A percentile compares a stretch with the other conserved stretches of the same genome.
Evolutionary conservation across 2,797 vertebrate species (phyloP).

Genomic region (Protosalanx chinensis): DNA sequence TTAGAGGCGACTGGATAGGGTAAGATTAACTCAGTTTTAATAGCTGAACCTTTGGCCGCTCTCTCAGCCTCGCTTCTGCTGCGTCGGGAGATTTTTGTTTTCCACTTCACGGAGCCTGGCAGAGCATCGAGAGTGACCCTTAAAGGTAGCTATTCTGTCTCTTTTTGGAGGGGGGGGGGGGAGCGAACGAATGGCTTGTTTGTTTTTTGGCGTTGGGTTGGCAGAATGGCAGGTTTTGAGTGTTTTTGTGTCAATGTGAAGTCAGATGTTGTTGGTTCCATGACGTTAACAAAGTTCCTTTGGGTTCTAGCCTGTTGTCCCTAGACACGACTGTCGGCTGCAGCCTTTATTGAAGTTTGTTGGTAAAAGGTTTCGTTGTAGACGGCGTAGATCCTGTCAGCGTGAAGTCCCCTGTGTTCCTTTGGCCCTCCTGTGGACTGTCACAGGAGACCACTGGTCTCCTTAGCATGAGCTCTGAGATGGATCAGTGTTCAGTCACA

Average conservation of each 20-base stretch:
- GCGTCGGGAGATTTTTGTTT: slow-evolving; percentile 26
- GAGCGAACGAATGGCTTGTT: slow-evolving; percentile 2
- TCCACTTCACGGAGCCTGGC: slow-evolving; percentile 20
- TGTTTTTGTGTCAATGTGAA: neutral
- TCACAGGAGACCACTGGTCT: neutral
- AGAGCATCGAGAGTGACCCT: slow-evolving; percentile 35
- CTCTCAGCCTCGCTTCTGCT: slow-evolving; percentile 61
- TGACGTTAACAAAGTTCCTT: too few relatives aligned
- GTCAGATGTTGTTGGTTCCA: too few relatives aligned
- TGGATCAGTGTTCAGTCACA: neutral
- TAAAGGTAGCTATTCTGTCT: slow-evolving; percentile 44
- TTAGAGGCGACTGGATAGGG: slow-evolving; percentile 34
- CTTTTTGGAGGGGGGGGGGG: neutral
- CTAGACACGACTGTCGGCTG: too few relatives aligned
- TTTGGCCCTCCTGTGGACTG: neutral
- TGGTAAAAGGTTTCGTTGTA: too few relatives aligned
- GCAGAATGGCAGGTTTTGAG: neutral
- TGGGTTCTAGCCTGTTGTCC: too few relatives aligned
- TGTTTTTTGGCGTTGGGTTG: neutral
- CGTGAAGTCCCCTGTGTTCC: too few relatives aligned
- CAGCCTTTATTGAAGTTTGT: too few relatives aligned
- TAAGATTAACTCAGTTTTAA: slow-evolving; percentile 70
- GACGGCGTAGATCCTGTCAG: too few relatives aligned
- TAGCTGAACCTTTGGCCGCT: slow-evolving; percentile 71
- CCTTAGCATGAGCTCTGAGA: neutral